Conservation (phyloP, 2,797 vertebrate genomes). For the Adrianichthys oophorus region DNA sequence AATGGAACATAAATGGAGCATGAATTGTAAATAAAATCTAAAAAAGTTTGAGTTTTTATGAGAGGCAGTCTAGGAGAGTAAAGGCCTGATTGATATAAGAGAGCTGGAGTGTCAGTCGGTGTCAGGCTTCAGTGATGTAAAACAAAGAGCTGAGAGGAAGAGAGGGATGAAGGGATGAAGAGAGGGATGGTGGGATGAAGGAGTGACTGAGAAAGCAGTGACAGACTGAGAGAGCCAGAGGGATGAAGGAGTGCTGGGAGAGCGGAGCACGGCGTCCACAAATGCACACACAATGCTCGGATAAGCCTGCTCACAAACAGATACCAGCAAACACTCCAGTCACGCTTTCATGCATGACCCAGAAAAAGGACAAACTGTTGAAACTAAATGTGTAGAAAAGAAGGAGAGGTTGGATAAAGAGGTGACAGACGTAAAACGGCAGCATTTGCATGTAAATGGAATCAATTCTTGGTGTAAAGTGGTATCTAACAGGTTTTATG, state of each 20-base stretch:
- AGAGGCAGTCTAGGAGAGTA: neutral
- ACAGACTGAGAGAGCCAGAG: conserved; percentile 23
- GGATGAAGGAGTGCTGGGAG: conserved; percentile 23
- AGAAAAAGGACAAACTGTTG: neutral
- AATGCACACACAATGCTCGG: neutral
- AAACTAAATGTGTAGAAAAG: neutral
- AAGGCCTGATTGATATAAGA: conserved; percentile 3
- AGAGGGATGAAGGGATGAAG: conserved; percentile 30
- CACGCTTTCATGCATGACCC: neutral
- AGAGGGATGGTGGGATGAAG: conserved; percentile 37
- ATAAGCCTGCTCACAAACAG: neutral
- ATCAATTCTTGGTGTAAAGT: too few relatives aligned
- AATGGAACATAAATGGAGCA: too few relatives aligned
- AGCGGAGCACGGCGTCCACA: neutral
- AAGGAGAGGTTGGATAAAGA: neutral
- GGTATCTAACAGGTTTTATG: too few relatives aligned
- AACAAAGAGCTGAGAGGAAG: conserved; percentile 50
- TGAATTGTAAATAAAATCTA: neutral
- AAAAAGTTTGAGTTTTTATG: neutral
- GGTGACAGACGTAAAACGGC: too few relatives aligned
- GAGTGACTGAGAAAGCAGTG: conserved; percentile 37
- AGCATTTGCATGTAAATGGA: too few relatives aligned
- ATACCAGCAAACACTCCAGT: neutral
- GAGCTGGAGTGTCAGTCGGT: conserved; percentile 43
- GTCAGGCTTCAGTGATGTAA: conserved; percentile 46